Evolutionary conservation across 2,888 invertebrate genomes (phyloP), one percentile per base, ranked within the genome.

Genomic region (Nematopogon swammerdamellus): DNA sequence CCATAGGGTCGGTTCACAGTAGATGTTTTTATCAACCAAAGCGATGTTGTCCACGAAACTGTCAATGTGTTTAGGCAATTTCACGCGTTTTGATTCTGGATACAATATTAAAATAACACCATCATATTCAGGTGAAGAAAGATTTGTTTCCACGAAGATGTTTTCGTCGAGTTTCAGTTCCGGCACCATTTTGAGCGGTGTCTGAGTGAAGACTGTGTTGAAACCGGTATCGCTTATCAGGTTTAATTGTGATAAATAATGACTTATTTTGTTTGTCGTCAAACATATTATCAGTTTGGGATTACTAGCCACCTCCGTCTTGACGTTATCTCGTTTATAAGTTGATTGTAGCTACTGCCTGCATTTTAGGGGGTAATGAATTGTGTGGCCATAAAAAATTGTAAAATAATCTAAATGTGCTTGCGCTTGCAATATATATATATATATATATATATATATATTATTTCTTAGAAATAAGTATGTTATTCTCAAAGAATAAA

Each of bases 71-170:
- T 68, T 61, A 1, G 82, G 82, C 10, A 82, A 62, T 1, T 67
- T 61, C 1, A 71, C 65, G 2, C 70, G 69, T 5, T 77, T 63
- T 0, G 82, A 80, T 19, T 77, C 72, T 1, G 83, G 82, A 46
- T 82, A 81, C 0, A 83, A 63, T 1, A 88, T 74, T 1, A 86
- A 61, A 4, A 88, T 68, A 2, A 88, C 81, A 0, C 85, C 84
- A 59, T 88, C 87, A 59, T 87, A 87, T 47, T 81, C 79, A 11
- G 67, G 58, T 1, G 80, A 79, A 56, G 68, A 67, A 2, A 77
- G 55, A 52, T 72, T 75, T 0, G 69, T 72, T 59, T 79, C 77
- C 1, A 79, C 71, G 43, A 73, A 77, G n/a, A 79, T 60, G 42
- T 79, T 79, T 0, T 72, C 67, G 57, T 74, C 70, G 0, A 79